These are phyloP conservation scores for Drosophila sp. DNA, from an alignment of 1,140 invertebrate genomes.

Conservation along the genomic window DNA sequence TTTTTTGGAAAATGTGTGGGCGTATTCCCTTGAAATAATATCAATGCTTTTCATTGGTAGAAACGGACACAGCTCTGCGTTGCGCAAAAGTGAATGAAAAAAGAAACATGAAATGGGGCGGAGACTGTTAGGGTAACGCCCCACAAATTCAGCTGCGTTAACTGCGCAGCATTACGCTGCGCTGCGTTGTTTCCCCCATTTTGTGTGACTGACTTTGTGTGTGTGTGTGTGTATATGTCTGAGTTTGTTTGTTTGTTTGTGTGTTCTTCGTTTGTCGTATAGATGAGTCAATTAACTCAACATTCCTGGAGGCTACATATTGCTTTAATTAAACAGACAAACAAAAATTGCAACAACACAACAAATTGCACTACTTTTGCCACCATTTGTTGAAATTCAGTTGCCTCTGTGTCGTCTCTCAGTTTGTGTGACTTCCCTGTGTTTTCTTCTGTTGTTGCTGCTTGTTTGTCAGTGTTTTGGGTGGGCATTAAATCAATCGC, in stretches of 20 bases:
- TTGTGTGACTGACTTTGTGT: constrained; percentile 17
- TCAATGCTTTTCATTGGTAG: neutral
- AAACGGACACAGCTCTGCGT: neutral
- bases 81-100: constrained; percentile 7
- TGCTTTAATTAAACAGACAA: constrained; percentile 82
- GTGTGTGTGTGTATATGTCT: constrained; percentile 30
- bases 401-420: constrained; percentile 15
- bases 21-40: neutral
- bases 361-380: constrained; percentile 61
- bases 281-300: constrained; percentile 81
- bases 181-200: constrained; percentile 46
- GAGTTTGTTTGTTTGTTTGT: constrained; percentile 69
- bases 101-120: neutral
- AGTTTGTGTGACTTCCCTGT: constrained; percentile 48
- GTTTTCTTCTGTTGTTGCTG: constrained; percentile 21
- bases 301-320: constrained; percentile 80
- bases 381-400: constrained; percentile 34
- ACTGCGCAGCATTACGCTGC: neutral
- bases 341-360: constrained; percentile 65
- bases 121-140: constrained; percentile 3
- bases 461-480: constrained; percentile 9
- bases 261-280: constrained; percentile 80
- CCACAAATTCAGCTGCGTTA: neutral
- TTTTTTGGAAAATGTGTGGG: constrained; percentile 11
- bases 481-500: constrained; percentile 36